Conservation (phyloP, 2,888 invertebrate genomes). For the Agrotis ipsilon region DNA sequence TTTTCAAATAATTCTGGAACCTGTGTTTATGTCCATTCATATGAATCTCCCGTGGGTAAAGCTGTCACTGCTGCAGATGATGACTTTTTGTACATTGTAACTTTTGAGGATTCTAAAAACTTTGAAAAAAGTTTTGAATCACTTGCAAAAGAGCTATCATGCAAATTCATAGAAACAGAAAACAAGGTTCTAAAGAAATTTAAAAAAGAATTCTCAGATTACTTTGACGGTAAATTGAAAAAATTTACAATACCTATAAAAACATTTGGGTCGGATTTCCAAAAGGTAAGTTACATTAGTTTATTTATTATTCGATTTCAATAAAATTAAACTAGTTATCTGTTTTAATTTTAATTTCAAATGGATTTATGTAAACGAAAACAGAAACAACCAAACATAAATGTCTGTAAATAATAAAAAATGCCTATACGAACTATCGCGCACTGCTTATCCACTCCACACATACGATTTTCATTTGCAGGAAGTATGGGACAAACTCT, state of each 20-base stretch:
- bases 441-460: neutral
- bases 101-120: slow-evolving; percentile 81
- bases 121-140: slow-evolving; percentile 75
- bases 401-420: no score
- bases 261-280: slow-evolving; percentile 84
- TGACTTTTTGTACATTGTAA: slow-evolving; percentile 76
- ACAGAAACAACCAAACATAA: no score
- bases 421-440: neutral
- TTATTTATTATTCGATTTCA: no score
- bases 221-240: slow-evolving; percentile 79
- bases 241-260: slow-evolving; percentile 82
- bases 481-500: slow-evolving; percentile 84
- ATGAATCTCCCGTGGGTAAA: slow-evolving; percentile 79
- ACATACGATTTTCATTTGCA: slow-evolving; percentile 60
- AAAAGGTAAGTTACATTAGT: slow-evolving; percentile 75
- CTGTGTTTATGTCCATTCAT: slow-evolving; percentile 65
- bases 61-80: slow-evolving; percentile 80
- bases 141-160: slow-evolving; percentile 70
- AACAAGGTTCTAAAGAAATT: slow-evolving; percentile 75
- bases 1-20: slow-evolving; percentile 28
- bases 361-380: no score
- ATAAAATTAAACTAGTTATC: slow-evolving; percentile 7
- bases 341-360: neutral
- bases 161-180: slow-evolving; percentile 73
- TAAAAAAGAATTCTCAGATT: slow-evolving; percentile 74